phyloP scores from a whole-genome alignment of 1,140 invertebrate species.

The Zaprionus vittiger region DNA sequence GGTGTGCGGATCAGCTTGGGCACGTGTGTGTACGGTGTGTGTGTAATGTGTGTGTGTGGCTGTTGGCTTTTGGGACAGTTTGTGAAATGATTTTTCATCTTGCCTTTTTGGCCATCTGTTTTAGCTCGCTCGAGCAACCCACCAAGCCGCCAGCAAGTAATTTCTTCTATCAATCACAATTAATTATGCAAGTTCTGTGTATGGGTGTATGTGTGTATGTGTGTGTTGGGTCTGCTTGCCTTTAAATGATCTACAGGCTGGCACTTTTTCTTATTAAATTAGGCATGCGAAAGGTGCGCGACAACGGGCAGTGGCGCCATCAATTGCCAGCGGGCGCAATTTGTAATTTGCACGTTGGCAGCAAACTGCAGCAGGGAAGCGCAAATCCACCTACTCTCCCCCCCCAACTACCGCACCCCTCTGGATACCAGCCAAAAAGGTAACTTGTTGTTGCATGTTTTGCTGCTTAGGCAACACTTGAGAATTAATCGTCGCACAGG shows the following conservation, averaged over 20 bases:
- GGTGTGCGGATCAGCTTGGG: conserved; percentile 57
- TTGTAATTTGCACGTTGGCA: conserved; percentile 65
- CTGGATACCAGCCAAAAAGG: not conserved
- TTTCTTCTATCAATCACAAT: conserved; percentile 82
- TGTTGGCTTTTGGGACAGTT: conserved; percentile 69
- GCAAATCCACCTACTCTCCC: not conserved
- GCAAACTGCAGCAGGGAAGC: not conserved
- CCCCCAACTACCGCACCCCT: not conserved
- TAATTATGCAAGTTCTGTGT: conserved; percentile 62
- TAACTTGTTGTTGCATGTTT: conserved; percentile 28
- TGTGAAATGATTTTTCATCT: conserved; percentile 77
- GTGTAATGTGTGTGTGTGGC: conserved; percentile 4
- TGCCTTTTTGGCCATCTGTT: conserved; percentile 75
- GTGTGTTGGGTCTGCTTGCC: conserved; percentile 19
- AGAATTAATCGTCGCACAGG: conserved; percentile 49
- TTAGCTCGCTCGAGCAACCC: conserved; percentile 41
- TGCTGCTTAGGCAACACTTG: conserved; percentile 57
- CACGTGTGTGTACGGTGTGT: not conserved
- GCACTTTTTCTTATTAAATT: conserved; percentile 75
- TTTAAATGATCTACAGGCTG: conserved; percentile 61
- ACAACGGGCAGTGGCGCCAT: conserved; percentile 35
- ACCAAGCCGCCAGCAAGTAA: conserved; percentile 62
- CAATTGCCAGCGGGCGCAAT: conserved; percentile 52
- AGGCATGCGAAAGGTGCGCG: conserved; percentile 61
- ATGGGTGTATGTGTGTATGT: conserved; percentile 13